These are phyloP conservation scores for Lagopus leucura DNA, from an alignment of 2,113 vertebrate genomes.

Conservation along the genomic window DNA sequence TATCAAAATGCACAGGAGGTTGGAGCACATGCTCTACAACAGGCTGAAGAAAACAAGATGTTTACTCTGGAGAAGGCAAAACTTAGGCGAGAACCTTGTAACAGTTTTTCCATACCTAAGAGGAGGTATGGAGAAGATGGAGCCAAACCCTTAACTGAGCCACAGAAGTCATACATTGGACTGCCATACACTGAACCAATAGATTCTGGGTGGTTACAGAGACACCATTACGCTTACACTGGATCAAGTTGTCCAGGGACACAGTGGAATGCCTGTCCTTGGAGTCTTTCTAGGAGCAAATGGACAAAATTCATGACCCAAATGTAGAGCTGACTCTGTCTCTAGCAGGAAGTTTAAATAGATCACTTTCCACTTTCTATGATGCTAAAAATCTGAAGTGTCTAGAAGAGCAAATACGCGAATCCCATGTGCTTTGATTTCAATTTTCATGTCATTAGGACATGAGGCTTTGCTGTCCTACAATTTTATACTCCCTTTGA, in stretches of 20 bases:
- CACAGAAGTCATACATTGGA: neutral
- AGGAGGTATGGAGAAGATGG: neutral
- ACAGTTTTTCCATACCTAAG: neutral
- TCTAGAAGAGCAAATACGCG: neutral
- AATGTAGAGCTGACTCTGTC: neutral
- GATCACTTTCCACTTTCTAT: neutral
- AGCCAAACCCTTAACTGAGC: neutral
- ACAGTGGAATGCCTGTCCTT: neutral
- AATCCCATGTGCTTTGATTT: neutral
- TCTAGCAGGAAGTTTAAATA: neutral
- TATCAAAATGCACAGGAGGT: neutral
- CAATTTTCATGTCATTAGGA: neutral
- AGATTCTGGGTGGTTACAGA: neutral
- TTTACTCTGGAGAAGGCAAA: neutral
- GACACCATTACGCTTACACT: neutral
- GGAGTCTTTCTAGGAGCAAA: neutral
- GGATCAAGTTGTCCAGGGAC: neutral
- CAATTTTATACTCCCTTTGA: neutral
- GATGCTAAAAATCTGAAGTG: neutral
- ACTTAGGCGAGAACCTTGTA: neutral
- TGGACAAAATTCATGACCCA: neutral
- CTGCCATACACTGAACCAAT: neutral
- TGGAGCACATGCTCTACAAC: neutral
- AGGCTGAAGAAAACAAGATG: neutral
- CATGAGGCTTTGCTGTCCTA: neutral